Evolutionary conservation across 2,113 vertebrate species (phyloP), one percentile per base, ranked within the genome.

Genomic region (Pipra filicauda): DNA sequence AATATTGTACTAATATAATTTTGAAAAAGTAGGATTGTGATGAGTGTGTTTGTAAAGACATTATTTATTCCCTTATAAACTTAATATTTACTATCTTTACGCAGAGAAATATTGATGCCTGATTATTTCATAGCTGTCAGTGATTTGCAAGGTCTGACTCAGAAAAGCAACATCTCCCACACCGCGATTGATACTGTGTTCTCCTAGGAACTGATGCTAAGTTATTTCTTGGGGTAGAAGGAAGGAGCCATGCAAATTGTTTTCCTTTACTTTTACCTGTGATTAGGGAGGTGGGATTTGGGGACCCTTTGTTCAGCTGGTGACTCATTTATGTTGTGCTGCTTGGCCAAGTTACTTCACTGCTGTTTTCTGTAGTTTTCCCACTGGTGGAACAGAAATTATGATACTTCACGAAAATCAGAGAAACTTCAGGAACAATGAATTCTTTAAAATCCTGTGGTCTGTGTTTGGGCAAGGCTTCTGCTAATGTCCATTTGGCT

Each of bases 1-100:
- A 61, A 61, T 76, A 82, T 27, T 87, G 37, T 91, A 61, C 44
- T 69, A 87, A 81, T 49, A 57, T 37, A 57, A 79, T 88, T 92
- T 91, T 89, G 66, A 79, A 78, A 78, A 80, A 87, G 44, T 71
- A 81, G 41, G 30, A 69, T 57, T 91, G 58, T 79, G 57, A 58
- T 44, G 27, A 78, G 8, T 84, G 51, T 85, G 73, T 89, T 94
- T 92, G 48, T 85, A 85, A 95, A 91, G 31, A 65, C 30, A 30
- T 82, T 88, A 78, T 89, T 92, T 92, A 91, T 91, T 85, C 54
- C 54, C 37, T 44, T 54, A 66, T 93, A 94, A 95, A 94, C 11
- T 8, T 76, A 69, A 33, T 91, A 76, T 85, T 92, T 91, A 87
- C 88, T 89, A 41, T 85, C 41, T 88, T 93, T 70, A 73, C 61